These are phyloP conservation scores for Molossus molossus DNA, from an alignment of 2,797 vertebrate species.

Conservation along the genomic window DNA sequence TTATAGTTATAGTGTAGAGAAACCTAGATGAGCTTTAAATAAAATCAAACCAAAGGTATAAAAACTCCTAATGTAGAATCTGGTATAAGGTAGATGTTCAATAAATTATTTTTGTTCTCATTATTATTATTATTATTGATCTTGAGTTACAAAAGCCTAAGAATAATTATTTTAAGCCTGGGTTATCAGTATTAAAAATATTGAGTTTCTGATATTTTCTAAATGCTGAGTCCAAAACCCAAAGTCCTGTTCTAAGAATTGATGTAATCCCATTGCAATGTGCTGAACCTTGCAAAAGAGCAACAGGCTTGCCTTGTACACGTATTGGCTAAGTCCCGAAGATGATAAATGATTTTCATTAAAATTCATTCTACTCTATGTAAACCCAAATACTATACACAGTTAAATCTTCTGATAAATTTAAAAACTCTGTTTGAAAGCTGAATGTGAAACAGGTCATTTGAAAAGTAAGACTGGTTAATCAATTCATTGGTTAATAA, in stretches of 20 bases:
- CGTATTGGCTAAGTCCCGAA: constrained; percentile 79
- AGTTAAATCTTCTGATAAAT: constrained; percentile 77
- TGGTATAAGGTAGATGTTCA: not conserved
- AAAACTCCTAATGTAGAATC: not conserved
- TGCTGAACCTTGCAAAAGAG: constrained; percentile 25
- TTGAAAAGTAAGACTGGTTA: constrained; percentile 71
- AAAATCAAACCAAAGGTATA: not conserved
- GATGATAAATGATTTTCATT: constrained; percentile 84
- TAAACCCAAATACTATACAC: constrained; percentile 76
- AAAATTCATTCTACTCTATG: constrained; percentile 75
- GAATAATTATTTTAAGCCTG: not conserved
- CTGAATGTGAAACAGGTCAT: constrained; percentile 76
- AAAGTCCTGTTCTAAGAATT: constrained; percentile 18
- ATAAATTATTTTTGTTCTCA: not conserved
- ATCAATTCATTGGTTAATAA: constrained; percentile 76
- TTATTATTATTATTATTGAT: not conserved
- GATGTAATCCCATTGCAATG: not conserved
- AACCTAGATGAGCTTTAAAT: not conserved
- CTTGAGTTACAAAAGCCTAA: not conserved
- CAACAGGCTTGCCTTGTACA: constrained; percentile 41
- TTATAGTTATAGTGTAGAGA: not conserved
- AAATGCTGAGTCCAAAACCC: not conserved
- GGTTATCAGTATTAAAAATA: not conserved
- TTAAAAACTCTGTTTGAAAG: constrained; percentile 65
- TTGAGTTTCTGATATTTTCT: constrained; percentile 22